Base-by-base conservation (phyloP, 2,113 vertebrate genomes). In the Dunckerocampus dactyliophorus region DNA sequence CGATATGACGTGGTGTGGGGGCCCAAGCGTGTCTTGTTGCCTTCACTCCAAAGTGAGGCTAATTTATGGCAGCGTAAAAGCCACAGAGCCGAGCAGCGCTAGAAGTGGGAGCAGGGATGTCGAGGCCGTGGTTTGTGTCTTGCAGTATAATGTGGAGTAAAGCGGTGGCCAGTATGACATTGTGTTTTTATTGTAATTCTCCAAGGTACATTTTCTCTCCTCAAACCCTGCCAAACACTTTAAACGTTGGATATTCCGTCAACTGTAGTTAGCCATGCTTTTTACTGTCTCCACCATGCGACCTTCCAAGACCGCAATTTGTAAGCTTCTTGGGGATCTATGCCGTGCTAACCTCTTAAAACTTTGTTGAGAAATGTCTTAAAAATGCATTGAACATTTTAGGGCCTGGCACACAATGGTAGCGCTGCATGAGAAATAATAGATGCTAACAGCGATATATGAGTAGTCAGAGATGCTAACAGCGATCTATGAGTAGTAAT, bases 41-140 rank as follows among this genome's bases (percentile, higher is more conserved):
- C 82, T 65, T 79, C 69, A 71, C 65, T 42, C 74, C 73, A 82
- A 85, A 85, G 77, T 84, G 83, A 83, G 51, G 80, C 79, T 86
- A 86, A 89, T 89, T 88, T 87, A 89, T 84, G 76, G 75, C 69
- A 77, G 72, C 74, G 71, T 77, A 88, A 90, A 90, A 86, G 47
- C 64, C 71, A 74, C 63, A 66, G 62, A 72, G 72, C 81, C 60
- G 21, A 77, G 69, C 1, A 69, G 67, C 7, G 62, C 46, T 24
- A 24, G 37, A 47, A 19, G 47, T 50, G 34, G 37, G 43, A 21
- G 70, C 19, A 28, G 65, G 47, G 57, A 76, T 69, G 74, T 63
- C 57, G 48, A 47, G 77, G 75, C 81, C 85, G 85, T 80, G 78
- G 65, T 68, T 59, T 56, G 55, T 73, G 79, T 60, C 66, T 16